Evolutionary conservation across 2,113 vertebrate species (phyloP), one percentile per base, ranked within the genome.

Genomic region (Ornithorhynchus anatinus): DNA sequence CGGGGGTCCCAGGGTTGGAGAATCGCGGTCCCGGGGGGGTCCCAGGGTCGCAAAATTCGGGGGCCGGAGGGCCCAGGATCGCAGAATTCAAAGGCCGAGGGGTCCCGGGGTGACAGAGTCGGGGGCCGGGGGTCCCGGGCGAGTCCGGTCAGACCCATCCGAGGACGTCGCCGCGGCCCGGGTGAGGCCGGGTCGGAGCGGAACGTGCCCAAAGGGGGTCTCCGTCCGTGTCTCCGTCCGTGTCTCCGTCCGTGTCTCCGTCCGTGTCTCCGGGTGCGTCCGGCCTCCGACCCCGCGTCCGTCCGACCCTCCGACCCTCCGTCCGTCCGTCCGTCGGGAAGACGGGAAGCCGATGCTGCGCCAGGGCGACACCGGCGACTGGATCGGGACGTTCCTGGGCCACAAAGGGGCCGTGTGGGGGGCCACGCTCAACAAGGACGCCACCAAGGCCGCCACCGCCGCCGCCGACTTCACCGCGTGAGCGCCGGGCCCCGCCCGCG

Each of bases 391-490:
- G 1, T 99, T 99, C 92, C 89, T 99, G 84, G 98, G 98, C 82
- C 98, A 99, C 77, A 99, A 99, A 89, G 98, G 98, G 62, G 98
- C 98, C 63, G 98, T 99, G 58, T 99, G 98, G 98, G 98, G 98
- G 47, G 98, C 97, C 73, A 99, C 98, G 44, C 88, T 99, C 73
- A 99, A 99, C 86, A 96, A 92, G 0, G 96, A 99, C 69, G 98
- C 97, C 86, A 99, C 96, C 29, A 99, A 98, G 89, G 98, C 97
- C 57, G 98, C 98, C 4, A 99, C 98, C 0, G 98, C 97, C 7
- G 98, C 98, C 31, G 98, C 97, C 4, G 98, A 99, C 87, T 99
- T 99, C 84, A 96, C 98, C 73, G 98, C 97, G 98, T 99, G 90
- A 98, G 97, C 95, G 77, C 23, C 33, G 6, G 7, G n/a, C n/a